Evolutionary conservation across 2,797 vertebrate genomes (phyloP), one percentile per base, ranked within the genome.

Genomic region (Natrix natrix): DNA sequence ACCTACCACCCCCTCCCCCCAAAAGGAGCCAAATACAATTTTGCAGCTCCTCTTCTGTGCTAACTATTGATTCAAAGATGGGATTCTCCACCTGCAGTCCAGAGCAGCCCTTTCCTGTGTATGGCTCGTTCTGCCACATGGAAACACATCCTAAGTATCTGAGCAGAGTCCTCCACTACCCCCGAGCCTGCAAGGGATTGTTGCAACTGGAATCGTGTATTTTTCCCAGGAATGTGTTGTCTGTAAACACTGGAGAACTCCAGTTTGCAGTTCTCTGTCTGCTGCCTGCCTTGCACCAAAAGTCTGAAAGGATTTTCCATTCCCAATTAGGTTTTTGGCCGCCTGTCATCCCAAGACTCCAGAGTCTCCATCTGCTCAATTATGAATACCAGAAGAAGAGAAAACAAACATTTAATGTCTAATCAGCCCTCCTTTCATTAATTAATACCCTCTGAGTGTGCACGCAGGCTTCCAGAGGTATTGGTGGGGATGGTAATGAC

Each of bases 401-500:
- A 97, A 97, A 95, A 97, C 94, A 97, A 97, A 97, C 97, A 97
- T 96, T 97, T 97, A 95, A 98, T 97, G 98, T 97, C 97, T 97
- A 97, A 97, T 97, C 97, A 98, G 97, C 91, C 96, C 92, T 97
- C 96, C 94, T 97, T 95, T 96, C 88, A 8, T 97, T 98, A 98
- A 98, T 98, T 97, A 97, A 95, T 96, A 96, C 94, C 97, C 95
- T 97, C 96, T 7, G 92, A 97, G 96, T 96, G 96, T 94, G 95
- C 95, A 95, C 95, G 96, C 93, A 96, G 95, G 90, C 96, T 96
- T 96, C 94, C 95, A 95, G 91, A 96, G 96, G 95, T 57, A 96
- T 95, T 96, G 57, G 93, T 93, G 93, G 95, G 95, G 93, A 90
- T 91, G 93, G 94, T 97, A 97, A 97, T 96, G 96, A 96, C 95